phyloP scores from a whole-genome alignment of 2,888 invertebrate genomes.

The Tetramorium bicarinatum region DNA sequence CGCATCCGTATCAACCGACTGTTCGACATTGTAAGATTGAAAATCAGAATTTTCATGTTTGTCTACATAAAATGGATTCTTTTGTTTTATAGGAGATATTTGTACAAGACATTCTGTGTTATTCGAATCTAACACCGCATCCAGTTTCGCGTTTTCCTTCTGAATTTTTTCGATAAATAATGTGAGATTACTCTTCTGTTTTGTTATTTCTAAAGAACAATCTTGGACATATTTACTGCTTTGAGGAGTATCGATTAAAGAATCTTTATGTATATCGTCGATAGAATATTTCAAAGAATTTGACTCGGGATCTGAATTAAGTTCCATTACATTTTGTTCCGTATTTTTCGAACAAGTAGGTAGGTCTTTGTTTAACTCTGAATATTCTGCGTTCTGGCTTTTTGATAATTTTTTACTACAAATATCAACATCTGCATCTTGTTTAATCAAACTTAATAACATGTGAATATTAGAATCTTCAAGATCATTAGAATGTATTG shows the following conservation, averaged over 20 bases:
- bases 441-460: constrained; percentile 34
- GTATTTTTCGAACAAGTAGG: neutral
- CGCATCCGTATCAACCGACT: neutral
- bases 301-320: constrained; percentile 4
- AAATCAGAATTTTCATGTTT: constrained; percentile 27
- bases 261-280: neutral
- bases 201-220: constrained; percentile 51
- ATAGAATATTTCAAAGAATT: neutral
- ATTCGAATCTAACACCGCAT: constrained; percentile 73
- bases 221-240: constrained; percentile 58
- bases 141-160: constrained; percentile 73
- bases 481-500: neutral
- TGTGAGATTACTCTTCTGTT: constrained; percentile 76
- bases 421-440: constrained; percentile 21
- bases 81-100: constrained; percentile 37
- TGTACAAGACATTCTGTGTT: constrained; percentile 66
- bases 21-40: neutral
- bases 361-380: neutral
- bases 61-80: constrained; percentile 76
- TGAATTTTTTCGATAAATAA: constrained; percentile 78
- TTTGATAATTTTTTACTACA: constrained; percentile 15
- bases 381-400: neutral
- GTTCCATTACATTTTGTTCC: constrained; percentile 4
- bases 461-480: constrained; percentile 29
- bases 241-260: constrained; percentile 49